Base-by-base conservation (phyloP, 1,140 invertebrate genomes). In the Armadillidium nasatum region DNA sequence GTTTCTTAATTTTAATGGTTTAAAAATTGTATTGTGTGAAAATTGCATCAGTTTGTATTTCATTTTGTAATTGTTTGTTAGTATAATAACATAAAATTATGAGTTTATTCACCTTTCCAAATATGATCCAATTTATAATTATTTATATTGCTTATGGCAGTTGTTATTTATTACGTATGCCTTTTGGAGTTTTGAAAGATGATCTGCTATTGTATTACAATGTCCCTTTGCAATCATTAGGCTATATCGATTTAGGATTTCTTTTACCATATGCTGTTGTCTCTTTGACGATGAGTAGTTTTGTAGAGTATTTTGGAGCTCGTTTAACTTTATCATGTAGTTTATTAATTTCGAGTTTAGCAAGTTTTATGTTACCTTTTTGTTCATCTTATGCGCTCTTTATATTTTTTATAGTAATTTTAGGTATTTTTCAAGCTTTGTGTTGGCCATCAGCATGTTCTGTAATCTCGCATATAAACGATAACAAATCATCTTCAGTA, bases 231-330 rank as follows among this genome's bases (percentile, higher is more conserved):
- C 11, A 60, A 19, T 60, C 50, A 3, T 60, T 60, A 19, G 50
- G 50, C 4, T 60, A 60, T 19, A 19, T 60, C 50, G 50, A 60
- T 19, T 19, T 60, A 60, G 50, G 11, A 15, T 60, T 60, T 60
- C 50, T 60, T 60, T 60, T 60, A 60, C 50, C 50, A 60, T 60
- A 60, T 60, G 11, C 50, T 60, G 11, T 60, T 60, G 50, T 60
- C 2, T 60, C 50, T 13, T 19, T 60, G 11, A 60, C 7, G 7
- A 13, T 2, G 50, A 19, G 50, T 15, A 19, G 50, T 19, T 60
- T 60, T 60, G 50, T 60, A 15, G 50, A 60, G 50, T 60, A 60
- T 60, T 60, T 60, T 4, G 50, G 50, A 15, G 11, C 7, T 13
- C 50, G 50, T 15, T 4, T 60, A 19, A 60, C 50, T 13, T 60